Base-by-base conservation (phyloP, 2,113 vertebrate species). In the Hemibagrus wyckioides region DNA sequence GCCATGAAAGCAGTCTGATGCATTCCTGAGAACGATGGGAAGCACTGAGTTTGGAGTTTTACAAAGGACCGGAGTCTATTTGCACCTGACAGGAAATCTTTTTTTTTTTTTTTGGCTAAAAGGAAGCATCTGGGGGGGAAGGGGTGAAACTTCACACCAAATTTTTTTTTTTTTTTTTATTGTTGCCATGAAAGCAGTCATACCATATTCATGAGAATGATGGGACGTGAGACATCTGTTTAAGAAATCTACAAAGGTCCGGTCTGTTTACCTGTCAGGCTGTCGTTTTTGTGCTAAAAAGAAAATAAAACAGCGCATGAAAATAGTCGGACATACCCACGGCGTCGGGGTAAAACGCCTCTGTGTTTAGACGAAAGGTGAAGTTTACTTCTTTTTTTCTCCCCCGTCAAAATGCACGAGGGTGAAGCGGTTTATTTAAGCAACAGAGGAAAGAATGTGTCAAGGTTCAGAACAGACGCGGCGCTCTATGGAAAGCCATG, bases 401-500 rank as follows among this genome's bases (percentile, higher is more conserved):
- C 0, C 3, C n/a, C 56, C 36, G 44, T 76, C 41, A 81, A 50
- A 30, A 41, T 48, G 69, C 84, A 71, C 76, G 84, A 89, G 83
- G 80, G 82, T 83, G 80, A 87, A 83, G 83, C 80, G 71, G 85
- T 87, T 87, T 85, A 81, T 90, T 87, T 85, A 81, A 59, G 54
- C 33, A 69, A 85, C 80, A 83, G 86, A 88, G 87, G 84, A 90
- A 89, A 76, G 88, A 89, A 89, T 77, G 73, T 90, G 85, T 90
- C 87, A 89, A 84, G 89, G 85, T 89, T 89, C 59, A 80, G 89
- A 90, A 91, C 90, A 92, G 88, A 91, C 89, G 84, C 85, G 76
- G 88, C 83, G 86, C 88, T 91, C 86, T 83, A 87, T 86, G 80
- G 83, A 90, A 81, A 91, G 89, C 92, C 91, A 91, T 91, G 92